These are phyloP conservation scores for Cryptus armator DNA, from an alignment of 2,888 invertebrate genomes.

Conservation along the genomic window DNA sequence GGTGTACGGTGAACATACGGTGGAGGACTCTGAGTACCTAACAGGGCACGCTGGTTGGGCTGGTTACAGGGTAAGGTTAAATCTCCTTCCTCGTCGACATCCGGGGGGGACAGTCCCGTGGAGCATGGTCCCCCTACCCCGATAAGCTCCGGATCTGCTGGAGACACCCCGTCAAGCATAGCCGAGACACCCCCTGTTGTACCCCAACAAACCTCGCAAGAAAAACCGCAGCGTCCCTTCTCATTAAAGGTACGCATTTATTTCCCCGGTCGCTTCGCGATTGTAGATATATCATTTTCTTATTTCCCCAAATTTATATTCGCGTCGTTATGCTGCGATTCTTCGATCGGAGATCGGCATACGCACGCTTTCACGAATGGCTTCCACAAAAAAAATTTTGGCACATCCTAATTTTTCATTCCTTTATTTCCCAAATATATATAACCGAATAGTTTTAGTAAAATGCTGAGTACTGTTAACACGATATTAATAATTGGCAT, in stretches of 20 bases:
- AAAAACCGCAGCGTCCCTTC: constrained; percentile 87
- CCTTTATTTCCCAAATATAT: not conserved
- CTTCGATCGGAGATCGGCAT: constrained; percentile 49
- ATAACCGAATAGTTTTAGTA: constrained; percentile 58
- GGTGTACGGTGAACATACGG: constrained; percentile 69
- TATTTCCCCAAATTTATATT: constrained; percentile 18
- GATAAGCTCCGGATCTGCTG: constrained; percentile 82
- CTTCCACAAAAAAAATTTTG: constrained; percentile 51
- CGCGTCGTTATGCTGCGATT: constrained; percentile 55
- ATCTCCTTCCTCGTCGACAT: constrained; percentile 84
- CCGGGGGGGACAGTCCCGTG: constrained; percentile 84
- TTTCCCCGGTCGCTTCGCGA: constrained; percentile 37
- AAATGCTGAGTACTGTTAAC: constrained; percentile 46
- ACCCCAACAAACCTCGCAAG: constrained; percentile 83
- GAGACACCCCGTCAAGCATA: constrained; percentile 80
- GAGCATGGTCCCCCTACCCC: constrained; percentile 82
- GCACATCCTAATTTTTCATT: constrained; percentile 35
- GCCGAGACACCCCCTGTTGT: constrained; percentile 79
- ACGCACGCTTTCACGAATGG: constrained; percentile 65
- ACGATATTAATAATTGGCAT: constrained; percentile 34
- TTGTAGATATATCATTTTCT: constrained; percentile 33
- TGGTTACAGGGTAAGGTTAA: constrained; percentile 85
- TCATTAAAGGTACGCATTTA: constrained; percentile 86
- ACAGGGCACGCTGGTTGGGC: constrained; percentile 84
- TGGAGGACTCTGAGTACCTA: constrained; percentile 82